Evolutionary conservation across 2,888 invertebrate species (phyloP).

Genomic region (Cephus rjabovi): DNA sequence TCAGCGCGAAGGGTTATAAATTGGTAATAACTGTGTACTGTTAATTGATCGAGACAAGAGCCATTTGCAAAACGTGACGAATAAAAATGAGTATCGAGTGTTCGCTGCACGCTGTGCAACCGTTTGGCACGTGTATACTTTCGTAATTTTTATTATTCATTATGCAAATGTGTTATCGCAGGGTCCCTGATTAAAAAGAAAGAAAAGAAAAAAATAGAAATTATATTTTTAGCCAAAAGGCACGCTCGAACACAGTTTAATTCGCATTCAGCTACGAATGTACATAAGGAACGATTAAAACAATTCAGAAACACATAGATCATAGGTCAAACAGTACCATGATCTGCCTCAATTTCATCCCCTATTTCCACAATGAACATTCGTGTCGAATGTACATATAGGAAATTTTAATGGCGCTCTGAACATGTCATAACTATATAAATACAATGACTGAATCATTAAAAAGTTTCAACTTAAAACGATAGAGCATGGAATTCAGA

Average conservation of each 20-base stretch:
- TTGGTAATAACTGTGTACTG: background rate
- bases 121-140: background rate
- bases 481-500: background rate
- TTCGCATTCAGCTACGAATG: background rate
- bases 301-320: background rate
- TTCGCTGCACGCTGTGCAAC: background rate
- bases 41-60: background rate
- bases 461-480: background rate
- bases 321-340: background rate
- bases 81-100: background rate
- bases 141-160: background rate
- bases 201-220: background rate
- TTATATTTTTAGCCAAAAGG: background rate
- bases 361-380: background rate
- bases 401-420: background rate
- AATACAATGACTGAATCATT: background rate
- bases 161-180: background rate
- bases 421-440: background rate
- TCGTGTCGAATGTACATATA: background rate
- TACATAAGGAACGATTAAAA: background rate
- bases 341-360: background rate
- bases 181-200: background rate
- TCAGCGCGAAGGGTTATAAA: background rate
- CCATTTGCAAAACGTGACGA: background rate
- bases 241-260: background rate